A percentile compares a stretch with the other conserved stretches of the same genome.
Evolutionary conservation across 2,797 vertebrate species (phyloP).

Genomic region (Phrynocephalus guinanensis): DNA sequence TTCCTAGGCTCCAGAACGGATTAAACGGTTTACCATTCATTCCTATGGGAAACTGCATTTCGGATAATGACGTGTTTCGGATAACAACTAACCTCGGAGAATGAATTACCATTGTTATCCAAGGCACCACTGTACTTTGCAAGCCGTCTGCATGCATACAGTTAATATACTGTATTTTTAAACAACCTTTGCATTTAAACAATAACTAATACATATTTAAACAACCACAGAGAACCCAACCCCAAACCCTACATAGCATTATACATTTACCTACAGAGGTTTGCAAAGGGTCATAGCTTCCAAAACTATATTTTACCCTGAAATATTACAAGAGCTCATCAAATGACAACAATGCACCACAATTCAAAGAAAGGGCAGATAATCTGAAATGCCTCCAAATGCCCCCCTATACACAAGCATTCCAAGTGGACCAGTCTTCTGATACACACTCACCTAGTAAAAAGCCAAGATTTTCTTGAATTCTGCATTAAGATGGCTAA

Average conservation of each 20-base stretch:
- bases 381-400: neutral
- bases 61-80: too few species aligned
- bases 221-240: neutral
- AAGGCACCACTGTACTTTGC: neutral
- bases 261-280: neutral
- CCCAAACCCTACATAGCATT: neutral
- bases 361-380: neutral
- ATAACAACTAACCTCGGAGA: too few species aligned
- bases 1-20: too few species aligned
- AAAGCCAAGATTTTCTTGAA: neutral
- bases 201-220: neutral
- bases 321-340: neutral
- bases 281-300: neutral
- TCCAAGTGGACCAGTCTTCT: conserved; percentile 4
- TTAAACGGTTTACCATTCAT: too few species aligned
- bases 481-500: neutral
- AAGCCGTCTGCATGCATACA: neutral
- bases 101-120: too few species aligned
- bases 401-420: neutral
- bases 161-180: neutral
- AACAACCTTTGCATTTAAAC: neutral
- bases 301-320: neutral
- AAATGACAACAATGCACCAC: neutral
- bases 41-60: too few species aligned
- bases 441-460: neutral